Evolutionary conservation across 2,888 invertebrate genomes (phyloP).

Genomic region (Crossocerus cetratus): DNA sequence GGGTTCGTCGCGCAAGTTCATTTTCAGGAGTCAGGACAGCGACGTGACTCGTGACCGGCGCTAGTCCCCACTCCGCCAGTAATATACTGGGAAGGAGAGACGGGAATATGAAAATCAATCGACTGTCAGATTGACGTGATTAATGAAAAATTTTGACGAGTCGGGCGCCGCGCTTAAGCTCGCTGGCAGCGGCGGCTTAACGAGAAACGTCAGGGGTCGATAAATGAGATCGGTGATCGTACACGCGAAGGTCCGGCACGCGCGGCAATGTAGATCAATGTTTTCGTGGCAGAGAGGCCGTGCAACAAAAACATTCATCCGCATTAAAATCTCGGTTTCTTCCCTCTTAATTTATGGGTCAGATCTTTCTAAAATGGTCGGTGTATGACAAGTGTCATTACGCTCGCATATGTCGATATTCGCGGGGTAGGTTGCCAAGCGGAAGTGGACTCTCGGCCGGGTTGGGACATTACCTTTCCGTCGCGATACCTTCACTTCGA

Average conservation of each 20-base stretch:
- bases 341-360: too few species aligned
- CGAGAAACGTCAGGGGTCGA: constrained; percentile 28
- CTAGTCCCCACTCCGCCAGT: background rate
- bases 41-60: too few species aligned
- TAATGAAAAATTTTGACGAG: background rate
- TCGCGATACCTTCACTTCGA: background rate
- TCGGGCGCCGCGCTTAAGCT: background rate
- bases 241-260: constrained; percentile 36
- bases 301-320: too few species aligned
- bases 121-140: background rate
- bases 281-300: constrained; percentile 23
- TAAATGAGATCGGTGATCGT: constrained; percentile 39
- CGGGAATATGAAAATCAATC: background rate
- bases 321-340: too few species aligned
- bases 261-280: constrained; percentile 35
- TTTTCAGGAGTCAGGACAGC: too few species aligned
- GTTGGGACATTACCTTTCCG: background rate
- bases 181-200: background rate
- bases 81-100: background rate
- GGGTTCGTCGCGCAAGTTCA: too few species aligned
- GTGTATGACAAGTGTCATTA: constrained; percentile 9
- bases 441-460: constrained; percentile 4
- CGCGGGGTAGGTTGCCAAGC: background rate
- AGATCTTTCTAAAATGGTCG: too few species aligned
- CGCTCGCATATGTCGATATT: constrained; percentile 22